Base-by-base conservation (phyloP, 2,888 invertebrate species). In the Eupithecia tripunctaria region DNA sequence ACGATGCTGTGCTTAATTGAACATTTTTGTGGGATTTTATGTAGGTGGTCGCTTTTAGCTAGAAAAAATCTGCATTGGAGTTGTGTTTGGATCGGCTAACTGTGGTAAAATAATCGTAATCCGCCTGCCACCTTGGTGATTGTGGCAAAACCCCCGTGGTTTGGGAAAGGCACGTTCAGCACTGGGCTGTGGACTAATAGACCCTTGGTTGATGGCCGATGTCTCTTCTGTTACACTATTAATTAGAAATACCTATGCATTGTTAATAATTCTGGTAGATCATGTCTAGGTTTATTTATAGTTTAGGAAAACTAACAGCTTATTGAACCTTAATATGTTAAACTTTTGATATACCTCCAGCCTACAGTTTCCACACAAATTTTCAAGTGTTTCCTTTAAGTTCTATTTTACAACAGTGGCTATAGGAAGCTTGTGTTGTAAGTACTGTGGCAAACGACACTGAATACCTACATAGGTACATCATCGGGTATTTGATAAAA, bases 1-100 rank as follows among this genome's bases (percentile, higher is more conserved):
- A 75, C 67, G 67, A 60, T 21, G 5, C 32, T 59, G 29, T 36
- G 41, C 47, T 72, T 66, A 69, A 72, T 72, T 69, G 62, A 69
- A 69, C 38, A 51, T 71, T 65, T 70, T 27, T 65, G 38, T 51
- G 25, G 8, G 27, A 6, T 59, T 18, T 60, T 29, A 27, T 21
- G 12, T 56, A 27, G 51, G 12, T 56, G 14, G 25, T 56, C 56
- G 25, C 12, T 25, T 56, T 56, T 25, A 21, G 21, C 21, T 21
- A 25, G 51, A 21, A n/a, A 51, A 10, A n/a, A 7, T 51, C n/a
- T 21, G 21, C 43, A 47, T 51, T 47, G 7, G 2, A n/a, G 7
- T 47, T 47, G 47, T 18, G 7, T n/a, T n/a, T n/a, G 10, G 21
- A 7, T n/a, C 51, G 21, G 15, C 10, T 18, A 8, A n/a, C 8